A percentile compares a stretch with the other conserved stretches of the same genome.
Evolutionary conservation across 92 coral and sea anemone species (phyloP).

Genomic region (Siderastrea radians): DNA sequence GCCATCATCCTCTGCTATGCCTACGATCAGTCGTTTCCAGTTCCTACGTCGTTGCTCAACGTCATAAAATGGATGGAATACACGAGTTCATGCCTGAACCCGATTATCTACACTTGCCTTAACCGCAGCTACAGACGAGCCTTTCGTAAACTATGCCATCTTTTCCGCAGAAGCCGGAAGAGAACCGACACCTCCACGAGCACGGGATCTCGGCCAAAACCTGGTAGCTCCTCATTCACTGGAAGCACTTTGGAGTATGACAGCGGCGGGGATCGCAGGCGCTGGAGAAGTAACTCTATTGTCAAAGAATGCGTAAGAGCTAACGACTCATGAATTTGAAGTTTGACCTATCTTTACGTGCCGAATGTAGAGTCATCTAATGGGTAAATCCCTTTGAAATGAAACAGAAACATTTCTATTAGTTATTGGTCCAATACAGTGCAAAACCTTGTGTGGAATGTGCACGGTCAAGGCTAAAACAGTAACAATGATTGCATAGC

Average conservation of each 20-base stretch:
- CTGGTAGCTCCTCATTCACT: slow-evolving; percentile 12
- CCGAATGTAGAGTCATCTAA: neutral
- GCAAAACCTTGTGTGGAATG: too few relatives aligned
- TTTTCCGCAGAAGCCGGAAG: slow-evolving; percentile 6
- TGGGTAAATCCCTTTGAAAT: neutral
- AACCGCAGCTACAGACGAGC: slow-evolving; percentile 86
- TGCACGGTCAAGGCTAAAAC: too few relatives aligned
- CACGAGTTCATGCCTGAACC: slow-evolving; percentile 82
- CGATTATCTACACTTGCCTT: slow-evolving; percentile 80
- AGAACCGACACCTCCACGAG: slow-evolving; percentile 18
- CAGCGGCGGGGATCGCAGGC: slow-evolving; percentile 14
- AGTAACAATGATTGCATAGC: too few relatives aligned
- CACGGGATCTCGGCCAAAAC: slow-evolving; percentile 5
- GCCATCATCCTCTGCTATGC: slow-evolving; percentile 78
- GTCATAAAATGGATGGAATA: slow-evolving; percentile 89
- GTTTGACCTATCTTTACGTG: too few relatives aligned
- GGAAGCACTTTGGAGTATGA: slow-evolving; percentile 11
- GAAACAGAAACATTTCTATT: too few relatives aligned
- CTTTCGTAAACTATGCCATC: slow-evolving; percentile 72
- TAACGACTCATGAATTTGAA: slow-evolving; percentile 30
- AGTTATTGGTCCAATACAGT: too few relatives aligned
- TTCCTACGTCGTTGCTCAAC: slow-evolving; percentile 64
- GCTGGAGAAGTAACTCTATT: slow-evolving; percentile 6
- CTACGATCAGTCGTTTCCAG: slow-evolving; percentile 49
- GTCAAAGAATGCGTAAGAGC: slow-evolving; percentile 5